Evolutionary conservation across 1,140 invertebrate genomes (phyloP), one percentile per base, ranked within the genome.

Genomic region (Leptopilina clavipes): DNA sequence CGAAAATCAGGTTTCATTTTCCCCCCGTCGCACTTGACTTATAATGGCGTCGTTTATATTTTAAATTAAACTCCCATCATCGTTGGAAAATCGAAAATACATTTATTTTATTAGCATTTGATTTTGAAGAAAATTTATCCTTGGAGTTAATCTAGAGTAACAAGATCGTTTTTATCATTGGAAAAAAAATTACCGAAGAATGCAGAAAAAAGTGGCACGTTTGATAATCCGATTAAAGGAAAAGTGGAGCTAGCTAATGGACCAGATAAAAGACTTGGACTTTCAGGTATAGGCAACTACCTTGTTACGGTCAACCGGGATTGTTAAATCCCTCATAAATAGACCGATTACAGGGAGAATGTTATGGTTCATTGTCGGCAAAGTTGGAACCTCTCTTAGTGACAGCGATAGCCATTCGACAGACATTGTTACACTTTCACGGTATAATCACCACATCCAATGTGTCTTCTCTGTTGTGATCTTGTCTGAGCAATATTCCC

Each of bases 391-490:
- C 25, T 65, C 59, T 7, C 59, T 65, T 65, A 65, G 59, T 14
- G 22, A 65, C 22, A 65, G 19, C 22, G 59, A 65, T 65, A 31
- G 59, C 59, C 59, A 65, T 65, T 31, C 12, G 25, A 12, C 22
- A 31, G n/a, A 22, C 59, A 65, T 65, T 65, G 59, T 65, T 65
- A 65, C 10, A 65, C 11, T 65, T 65, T 65, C 59, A 65, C 10
- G 59, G 59, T 65, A 31, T 14, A 65, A 65, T 65, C 14, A 65
- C 19, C 59, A n/a, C 25, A 14, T 65, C 22, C 25, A 11, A 65
- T 31, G 59, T 65, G 22, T 65, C 59, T 31, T 31, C 59, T 65
- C 22, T n/a, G 11, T 22, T 65, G 22, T 65, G 48, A 17, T 52
- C 48, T 52, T 52, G 48, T 52, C 48, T 37, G 12, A 59, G 22